Evolutionary conservation across 2,888 invertebrate species (phyloP), one percentile per base, ranked within the genome.

Genomic region (Prenolepis imparis): DNA sequence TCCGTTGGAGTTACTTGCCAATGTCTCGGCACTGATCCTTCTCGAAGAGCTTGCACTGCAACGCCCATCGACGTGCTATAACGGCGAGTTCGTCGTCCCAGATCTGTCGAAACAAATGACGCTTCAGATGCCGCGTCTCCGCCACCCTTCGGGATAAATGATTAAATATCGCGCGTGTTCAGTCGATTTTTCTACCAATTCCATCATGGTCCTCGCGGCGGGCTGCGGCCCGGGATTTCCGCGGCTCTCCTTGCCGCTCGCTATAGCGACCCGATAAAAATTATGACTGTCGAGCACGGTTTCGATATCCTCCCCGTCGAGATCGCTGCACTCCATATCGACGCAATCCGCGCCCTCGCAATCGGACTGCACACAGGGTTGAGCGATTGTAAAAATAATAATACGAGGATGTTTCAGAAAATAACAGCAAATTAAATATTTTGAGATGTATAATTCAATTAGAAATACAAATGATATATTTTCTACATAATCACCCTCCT

Each of bases 21-120:
- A 93, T 92, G 89, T 95, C 94, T 87, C 95, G 92, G 90, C 95
- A 95, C 55, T 92, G 84, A 90, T 95, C 95, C 88, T 95, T 94
- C 5, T 90, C 90, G 85, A 92, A 93, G 57, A 89, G 88, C 75
- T 94, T 92, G 90, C 95, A 95, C 88, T 95, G 95, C n/a, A 93
- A 90, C 18, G 93, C 95, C 95, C 95, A 95, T 86, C 93, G 91
- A 73, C 93, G 91, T 2, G 95, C 95, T 73, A 95, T 91, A 24
- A 74, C 57, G 1, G 95, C 95, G 64, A 95, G 91, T 89, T 95
- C 95, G 36, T 93, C 90, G 88, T 95, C 94, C 95, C 95, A 95
- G 82, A 82, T 82, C 91, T 91, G 81, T 74, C 82, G 72, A 72
- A 83, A 89, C 52, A 86, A 86, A 84, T 81, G 86, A 77, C n/a